Base-by-base conservation (phyloP, 2,113 vertebrate species). In the Lampris incognitus region DNA sequence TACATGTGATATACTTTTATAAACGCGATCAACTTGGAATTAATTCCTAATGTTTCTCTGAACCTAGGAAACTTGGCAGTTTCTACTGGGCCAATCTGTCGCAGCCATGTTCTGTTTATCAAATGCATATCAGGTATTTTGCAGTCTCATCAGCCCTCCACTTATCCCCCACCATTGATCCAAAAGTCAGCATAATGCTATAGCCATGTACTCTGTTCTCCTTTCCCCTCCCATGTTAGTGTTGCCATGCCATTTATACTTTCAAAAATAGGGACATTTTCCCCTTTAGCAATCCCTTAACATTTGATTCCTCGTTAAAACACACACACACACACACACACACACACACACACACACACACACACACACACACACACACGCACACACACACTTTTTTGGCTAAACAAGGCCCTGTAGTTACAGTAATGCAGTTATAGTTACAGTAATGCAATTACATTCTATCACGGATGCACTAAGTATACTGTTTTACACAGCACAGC, bases 281-380 rank as follows among this genome's bases (percentile, higher is more conserved):
- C 66, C 56, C 62, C 58, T 69, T 64, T 78, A 74, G 78, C 50
- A 80, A 83, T 84, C 52, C 38, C 37, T 42, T 69, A 78, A 82
- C 65, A 76, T 86, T 79, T 52, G 44, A 60, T 51, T 74, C 65
- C 49, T 66, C 67, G 75, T 73, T 55, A 68, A 11, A 54, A 24
- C 24, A 24, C 24, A 24, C 24, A 24, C 24, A 24, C 24, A 24
- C 24, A 24, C 24, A 24, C 24, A 24, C 24, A 0, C 24, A 24
- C 24, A 24, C 24, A 0, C 24, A 24, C 24, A 24, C 24, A n/a
- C 24, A 24, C 24, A 24, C 24, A 24, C 24, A 24, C 24, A n/a
- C n/a, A 24, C 24, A 24, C 24, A 24, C 24, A 24, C 24, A 24
- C 24, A 24, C 24, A 24, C 24, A 24, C 24, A 24, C 24, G 24